These are phyloP conservation scores for Nipponia nippon DNA, from an alignment of 2,113 vertebrate species.

Conservation along the genomic window DNA sequence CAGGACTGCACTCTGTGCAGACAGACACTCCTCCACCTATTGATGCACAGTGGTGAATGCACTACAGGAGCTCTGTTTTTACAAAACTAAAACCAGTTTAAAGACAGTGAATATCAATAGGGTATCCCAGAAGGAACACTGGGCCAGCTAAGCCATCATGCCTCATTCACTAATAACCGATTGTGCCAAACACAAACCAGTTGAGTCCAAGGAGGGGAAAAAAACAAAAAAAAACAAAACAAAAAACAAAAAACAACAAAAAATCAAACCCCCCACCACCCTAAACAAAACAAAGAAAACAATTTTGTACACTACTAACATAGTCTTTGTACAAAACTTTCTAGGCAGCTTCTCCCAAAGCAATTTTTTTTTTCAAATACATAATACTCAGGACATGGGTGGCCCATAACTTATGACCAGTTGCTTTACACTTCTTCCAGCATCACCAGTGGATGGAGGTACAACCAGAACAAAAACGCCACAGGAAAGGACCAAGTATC, in stretches of 20 bases:
- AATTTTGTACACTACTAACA: background rate
- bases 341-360: background rate
- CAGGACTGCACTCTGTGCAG: background rate
- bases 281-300: background rate
- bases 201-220: background rate
- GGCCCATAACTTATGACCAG: background rate
- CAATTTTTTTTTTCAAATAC: background rate
- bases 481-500: background rate
- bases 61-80: background rate
- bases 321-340: background rate
- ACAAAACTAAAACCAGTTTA: background rate
- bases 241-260: too few relatives aligned
- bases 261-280: background rate
- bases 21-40: background rate
- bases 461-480: background rate
- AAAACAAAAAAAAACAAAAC: too few relatives aligned
- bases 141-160: background rate
- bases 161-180: background rate
- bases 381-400: background rate
- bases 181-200: background rate
- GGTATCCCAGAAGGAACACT: background rate
- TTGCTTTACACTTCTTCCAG: background rate
- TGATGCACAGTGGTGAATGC: accelerated
- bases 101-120: background rate
- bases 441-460: background rate